Evolutionary conservation across 2,797 vertebrate species (phyloP), one percentile per base, ranked within the genome.

Genomic region (Onychomys torridus): DNA sequence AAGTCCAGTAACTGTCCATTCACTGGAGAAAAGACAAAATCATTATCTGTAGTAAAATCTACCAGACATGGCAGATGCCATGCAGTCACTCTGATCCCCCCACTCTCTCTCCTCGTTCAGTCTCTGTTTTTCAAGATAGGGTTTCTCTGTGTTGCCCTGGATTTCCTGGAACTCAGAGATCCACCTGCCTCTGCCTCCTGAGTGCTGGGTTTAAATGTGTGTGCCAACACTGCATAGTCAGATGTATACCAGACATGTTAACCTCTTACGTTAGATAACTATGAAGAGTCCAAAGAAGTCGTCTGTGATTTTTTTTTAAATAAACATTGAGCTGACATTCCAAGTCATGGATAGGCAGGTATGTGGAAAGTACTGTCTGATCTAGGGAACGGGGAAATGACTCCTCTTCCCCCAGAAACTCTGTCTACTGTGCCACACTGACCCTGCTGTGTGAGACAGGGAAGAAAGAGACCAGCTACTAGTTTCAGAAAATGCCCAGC

Each of bases 361-460:
- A 9, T 77, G 9, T 9, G 2, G 29, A 85, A 75, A 19, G 14
- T 90, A 40, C 0, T 77, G 1, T 65, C 13, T 79, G 21, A 84
- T 25, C 2, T 8, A 46, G 27, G n/a, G 19, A 79, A 19, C n/a
- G 21, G 77, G 55, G 59, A 55, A 93, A 17, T 11, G 6, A 25
- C 12, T 86, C 6, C 2, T 6, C 11, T n/a, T 0, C 23, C 21
- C 59, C 5, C 19, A 67, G 81, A 92, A 40, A 34, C 78, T 29
- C 14, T 3, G 13, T 10, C 12, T 49, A 0, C 4, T 29, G 0
- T 52, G 11, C 3, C 3, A 3, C 32, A 79, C 13, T 82, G 14
- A 85, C 81, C 34, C 7, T 59, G 5, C 40, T 29, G 16, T 14
- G n/a, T 17, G n/a, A 57, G 43, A 59, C 5, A 9, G 63, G 5